Evolutionary conservation across 2,797 vertebrate genomes (phyloP).

Genomic region (Phoebastria nigripes): DNA sequence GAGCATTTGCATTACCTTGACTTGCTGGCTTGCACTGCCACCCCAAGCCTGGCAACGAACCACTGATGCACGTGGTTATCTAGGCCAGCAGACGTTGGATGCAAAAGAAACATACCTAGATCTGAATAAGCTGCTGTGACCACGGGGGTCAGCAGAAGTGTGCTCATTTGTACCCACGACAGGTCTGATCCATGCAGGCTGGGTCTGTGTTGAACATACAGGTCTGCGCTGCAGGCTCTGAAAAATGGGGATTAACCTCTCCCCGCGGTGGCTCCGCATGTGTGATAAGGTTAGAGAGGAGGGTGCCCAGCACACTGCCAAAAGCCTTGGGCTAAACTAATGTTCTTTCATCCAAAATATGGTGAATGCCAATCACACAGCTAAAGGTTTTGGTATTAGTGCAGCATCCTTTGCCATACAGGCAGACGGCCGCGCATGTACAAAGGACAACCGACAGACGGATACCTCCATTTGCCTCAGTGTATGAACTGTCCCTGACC

Average conservation of each 20-base stretch:
- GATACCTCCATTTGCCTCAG: background rate
- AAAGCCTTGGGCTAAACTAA: background rate
- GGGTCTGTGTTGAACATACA: background rate
- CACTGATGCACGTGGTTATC: background rate
- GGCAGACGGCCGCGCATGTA: accelerated
- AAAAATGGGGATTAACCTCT: background rate
- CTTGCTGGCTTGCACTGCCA: slow-evolving; percentile 9
- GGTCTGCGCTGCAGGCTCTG: background rate
- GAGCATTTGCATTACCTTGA: background rate
- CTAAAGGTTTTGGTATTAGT: background rate
- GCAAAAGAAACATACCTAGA: background rate
- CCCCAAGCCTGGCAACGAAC: background rate
- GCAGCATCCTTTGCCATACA: background rate
- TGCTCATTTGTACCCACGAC: background rate
- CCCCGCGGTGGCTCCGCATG: accelerated
- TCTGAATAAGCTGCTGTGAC: background rate
- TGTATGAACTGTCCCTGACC: background rate
- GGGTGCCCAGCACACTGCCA: background rate
- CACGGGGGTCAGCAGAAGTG: background rate
- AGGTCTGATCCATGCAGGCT: background rate
- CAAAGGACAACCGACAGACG: background rate
- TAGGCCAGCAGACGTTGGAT: background rate
- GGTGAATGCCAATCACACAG: background rate
- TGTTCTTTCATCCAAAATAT: background rate
- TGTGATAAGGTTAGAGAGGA: background rate